Percentiles rank a stretch among this genome's conserved stretches.
These are phyloP conservation scores for Aleiodes testaceus DNA, from an alignment of 2,888 invertebrate species.

Conservation along the genomic window DNA sequence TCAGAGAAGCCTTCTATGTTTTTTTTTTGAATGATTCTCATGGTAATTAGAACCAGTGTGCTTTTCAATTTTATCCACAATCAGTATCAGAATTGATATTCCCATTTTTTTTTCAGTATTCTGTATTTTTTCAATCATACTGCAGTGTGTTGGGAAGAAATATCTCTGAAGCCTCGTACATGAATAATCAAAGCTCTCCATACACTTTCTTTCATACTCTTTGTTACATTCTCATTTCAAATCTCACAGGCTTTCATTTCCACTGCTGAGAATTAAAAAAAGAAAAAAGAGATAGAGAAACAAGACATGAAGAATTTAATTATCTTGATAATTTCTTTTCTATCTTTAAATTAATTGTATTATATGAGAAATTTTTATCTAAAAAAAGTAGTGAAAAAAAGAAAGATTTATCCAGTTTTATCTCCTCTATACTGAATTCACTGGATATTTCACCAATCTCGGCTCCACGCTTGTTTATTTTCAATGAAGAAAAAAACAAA, in stretches of 20 bases:
- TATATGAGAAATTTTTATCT: no score
- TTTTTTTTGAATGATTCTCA: no score
- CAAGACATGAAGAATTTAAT: no score
- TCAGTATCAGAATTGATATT: conserved; percentile 23
- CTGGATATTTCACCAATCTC: background rate
- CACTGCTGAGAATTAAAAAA: background rate
- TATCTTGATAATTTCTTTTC: no score
- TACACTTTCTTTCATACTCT: background rate
- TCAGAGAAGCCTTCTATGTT: no score
- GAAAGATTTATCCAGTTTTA: no score
- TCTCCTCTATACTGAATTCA: background rate
- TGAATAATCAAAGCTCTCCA: conserved; percentile 15
- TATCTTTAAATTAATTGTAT: no score
- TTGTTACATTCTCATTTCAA: background rate
- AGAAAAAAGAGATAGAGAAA: background rate
- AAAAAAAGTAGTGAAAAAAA: no score
- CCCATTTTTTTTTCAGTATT: background rate
- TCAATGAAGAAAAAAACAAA: background rate
- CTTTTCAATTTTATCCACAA: conserved; percentile 4
- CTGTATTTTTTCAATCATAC: background rate
- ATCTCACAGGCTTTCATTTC: background rate
- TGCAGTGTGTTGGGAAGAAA: background rate
- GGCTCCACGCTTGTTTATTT: background rate
- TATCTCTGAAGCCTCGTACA: conserved; percentile 1
- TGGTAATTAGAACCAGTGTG: conserved; percentile 13